Base-by-base conservation (phyloP, 1,140 invertebrate genomes). In the Ceratosolen fusciceps region DNA sequence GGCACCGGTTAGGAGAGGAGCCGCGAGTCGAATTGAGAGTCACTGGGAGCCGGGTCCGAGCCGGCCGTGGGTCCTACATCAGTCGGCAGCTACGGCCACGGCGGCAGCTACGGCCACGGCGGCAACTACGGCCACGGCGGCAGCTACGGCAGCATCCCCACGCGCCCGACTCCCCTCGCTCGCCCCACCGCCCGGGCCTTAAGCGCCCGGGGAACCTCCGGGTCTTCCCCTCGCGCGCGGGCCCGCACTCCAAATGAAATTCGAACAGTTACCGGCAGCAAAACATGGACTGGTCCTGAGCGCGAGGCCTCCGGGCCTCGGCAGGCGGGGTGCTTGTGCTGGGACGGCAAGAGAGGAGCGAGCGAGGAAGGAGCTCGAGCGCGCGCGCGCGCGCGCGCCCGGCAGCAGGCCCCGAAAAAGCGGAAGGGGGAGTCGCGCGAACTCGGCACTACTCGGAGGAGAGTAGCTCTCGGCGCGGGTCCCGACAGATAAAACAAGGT, bases 181-280 rank as follows among this genome's bases (percentile, higher is more conserved):
- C n/a, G n/a, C 10, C 5, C 49, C 49, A 52, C 10, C 49, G 12
- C 49, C 12, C 10, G 2, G 2, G 19, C 49, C 49, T 2, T 19
- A 5, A 3, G 9, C 10, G 49, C 19, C 43, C 43, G 8, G n/a
- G n/a, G 43, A 9, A 19, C 49, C 49, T 19, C 21, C 49, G 19
- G 10, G 12, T 19, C 49, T 52, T 52, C 49, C 14, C 49, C 12
- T 21, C 62, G 24, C 24, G 31, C 52, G 56, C 47, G 19, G n/a
- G n/a, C n/a, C n/a, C 71, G 52, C 16, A 47, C 79, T 56, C 82
- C 82, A 82, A 77, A 86, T 86, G 87, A 90, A 89, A 90, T 89
- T 88, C 86, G 87, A 88, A 89, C 88, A 89, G 88, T 88, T 89
- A 89, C 85, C 85, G 86, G 82, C 84, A 85, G 86, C 85, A 86